A percentile compares a stretch with the other conserved stretches of the same genome.
Evolutionary conservation across 2,797 vertebrate species (phyloP).

Genomic region (Helarctos malayanus): DNA sequence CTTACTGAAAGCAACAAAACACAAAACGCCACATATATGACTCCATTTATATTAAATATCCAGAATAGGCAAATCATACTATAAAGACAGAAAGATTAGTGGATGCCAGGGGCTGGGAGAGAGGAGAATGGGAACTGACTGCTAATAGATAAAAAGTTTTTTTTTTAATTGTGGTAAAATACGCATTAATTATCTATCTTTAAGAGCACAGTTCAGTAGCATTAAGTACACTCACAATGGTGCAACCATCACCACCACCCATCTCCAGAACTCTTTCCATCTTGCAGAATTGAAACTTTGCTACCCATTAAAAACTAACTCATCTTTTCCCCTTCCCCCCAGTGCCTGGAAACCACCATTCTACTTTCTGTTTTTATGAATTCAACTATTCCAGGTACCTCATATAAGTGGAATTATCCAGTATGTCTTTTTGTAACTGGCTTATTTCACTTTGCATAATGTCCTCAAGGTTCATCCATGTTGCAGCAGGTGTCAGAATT

Average conservation of each 20-base stretch:
- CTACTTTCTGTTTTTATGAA: not conserved
- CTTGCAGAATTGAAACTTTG: not conserved
- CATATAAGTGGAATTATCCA: not conserved
- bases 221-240: not conserved
- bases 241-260: not conserved
- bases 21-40: not conserved
- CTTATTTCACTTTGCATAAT: constrained; percentile 47
- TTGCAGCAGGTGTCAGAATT: not conserved
- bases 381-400: not conserved
- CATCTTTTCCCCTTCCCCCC: not conserved
- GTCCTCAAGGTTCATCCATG: not conserved
- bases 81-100: not conserved
- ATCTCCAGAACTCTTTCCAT: not conserved
- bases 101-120: not conserved
- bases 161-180: not conserved
- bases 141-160: not conserved
- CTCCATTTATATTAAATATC: not conserved
- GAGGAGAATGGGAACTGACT: not conserved
- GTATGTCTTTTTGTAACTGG: not conserved
- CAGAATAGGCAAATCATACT: not conserved
- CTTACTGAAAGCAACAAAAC: constrained; percentile 7
- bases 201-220: not conserved
- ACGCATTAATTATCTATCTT: not conserved
- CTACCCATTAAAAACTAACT: not conserved
- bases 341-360: not conserved